Evolutionary conservation across 92 coral and sea anemone genomes (phyloP), one percentile per base, ranked within the genome.

Genomic region (Porites rus): DNA sequence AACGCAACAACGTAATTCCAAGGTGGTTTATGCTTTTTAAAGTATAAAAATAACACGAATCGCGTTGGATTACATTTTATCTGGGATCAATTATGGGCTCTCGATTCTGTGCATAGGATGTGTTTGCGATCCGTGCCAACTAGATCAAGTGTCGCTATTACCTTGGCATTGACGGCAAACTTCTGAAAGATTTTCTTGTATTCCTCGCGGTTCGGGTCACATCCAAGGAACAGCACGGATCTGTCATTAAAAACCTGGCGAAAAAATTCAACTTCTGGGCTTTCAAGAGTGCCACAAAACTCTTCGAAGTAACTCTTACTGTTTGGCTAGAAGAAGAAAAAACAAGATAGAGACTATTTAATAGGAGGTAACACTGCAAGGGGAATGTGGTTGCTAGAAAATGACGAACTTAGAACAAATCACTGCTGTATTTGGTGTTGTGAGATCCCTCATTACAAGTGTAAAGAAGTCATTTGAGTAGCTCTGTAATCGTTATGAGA

Each of bases 191-290:
- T 87, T 43, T 72, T 76, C 21, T 65, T 73, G 85, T 91, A 91
- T 72, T 86, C 75, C 21, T 79, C 74, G 1, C 88, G 88, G 7
- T 19, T 28, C 16, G 80, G 76, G 31, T 87, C 91, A 77, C 91
- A 91, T 61, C 93, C 93, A 19, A 91, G 88, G 71, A 91, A 91
- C 51, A 91, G 81, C 43, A 91, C 88, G 38, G 93, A 70, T 75
- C 91, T 82, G 65, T 91, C 93, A 52, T 87, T 62, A 62, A 91
- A 87, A 61, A 91, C 56, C 46, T 53, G 84, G 10, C 59, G 80
- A 81, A 87, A 77, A 63, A 91, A 76, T 22, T 61, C 38, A 12
- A 91, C 93, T 25, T 87, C 93, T 10, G 79, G 11, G 78, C 46
- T 76, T 52, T 91, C 93, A 54, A 87, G 74, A 7, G 38, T 56